A percentile compares a stretch with the other conserved stretches of the same genome.
Conservation (phyloP, 1,140 invertebrate genomes). For the Aphelenchoides avenae region DNA sequence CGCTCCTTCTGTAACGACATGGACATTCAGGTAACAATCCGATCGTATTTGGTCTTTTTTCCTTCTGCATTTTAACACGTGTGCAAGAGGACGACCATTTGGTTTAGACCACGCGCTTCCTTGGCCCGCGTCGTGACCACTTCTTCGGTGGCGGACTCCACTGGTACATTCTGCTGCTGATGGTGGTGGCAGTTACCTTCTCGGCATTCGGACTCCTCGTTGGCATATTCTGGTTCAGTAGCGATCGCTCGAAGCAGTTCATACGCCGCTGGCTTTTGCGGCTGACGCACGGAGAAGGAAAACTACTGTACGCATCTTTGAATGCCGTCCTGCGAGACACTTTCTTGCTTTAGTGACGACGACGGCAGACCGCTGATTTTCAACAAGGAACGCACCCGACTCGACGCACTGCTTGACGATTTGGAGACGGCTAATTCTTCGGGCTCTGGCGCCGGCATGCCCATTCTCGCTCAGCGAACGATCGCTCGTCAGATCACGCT, state of each 20-base stretch:
- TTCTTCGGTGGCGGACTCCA: too few species aligned
- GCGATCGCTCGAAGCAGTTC: constrained; percentile 5
- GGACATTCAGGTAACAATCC: too few species aligned
- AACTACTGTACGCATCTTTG: background rate
- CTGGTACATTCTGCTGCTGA: constrained; percentile 31
- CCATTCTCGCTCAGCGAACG: constrained; percentile 82
- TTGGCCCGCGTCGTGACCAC: too few species aligned
- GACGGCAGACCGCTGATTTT: background rate
- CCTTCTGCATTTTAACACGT: too few species aligned
- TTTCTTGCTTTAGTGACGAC: background rate
- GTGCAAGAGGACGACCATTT: constrained; percentile 1
- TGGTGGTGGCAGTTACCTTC: constrained; percentile 32
- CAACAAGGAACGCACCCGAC: constrained; percentile 9
- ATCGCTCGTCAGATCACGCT: constrained; percentile 89
- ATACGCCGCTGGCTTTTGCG: constrained; percentile 15
- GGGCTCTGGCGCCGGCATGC: constrained; percentile 67
- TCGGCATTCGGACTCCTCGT: constrained; percentile 34
- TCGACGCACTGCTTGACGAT: constrained; percentile 4
- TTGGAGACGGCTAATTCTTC: constrained; percentile 17
- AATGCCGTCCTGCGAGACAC: too few species aligned
- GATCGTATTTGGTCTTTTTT: too few species aligned
- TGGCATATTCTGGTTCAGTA: constrained; percentile 39
- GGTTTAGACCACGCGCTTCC: too few species aligned
- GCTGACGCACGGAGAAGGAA: background rate
- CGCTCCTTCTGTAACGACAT: constrained; percentile 37